Conservation (phyloP, 2,113 vertebrate genomes). For the Saguinus midas region DNA sequence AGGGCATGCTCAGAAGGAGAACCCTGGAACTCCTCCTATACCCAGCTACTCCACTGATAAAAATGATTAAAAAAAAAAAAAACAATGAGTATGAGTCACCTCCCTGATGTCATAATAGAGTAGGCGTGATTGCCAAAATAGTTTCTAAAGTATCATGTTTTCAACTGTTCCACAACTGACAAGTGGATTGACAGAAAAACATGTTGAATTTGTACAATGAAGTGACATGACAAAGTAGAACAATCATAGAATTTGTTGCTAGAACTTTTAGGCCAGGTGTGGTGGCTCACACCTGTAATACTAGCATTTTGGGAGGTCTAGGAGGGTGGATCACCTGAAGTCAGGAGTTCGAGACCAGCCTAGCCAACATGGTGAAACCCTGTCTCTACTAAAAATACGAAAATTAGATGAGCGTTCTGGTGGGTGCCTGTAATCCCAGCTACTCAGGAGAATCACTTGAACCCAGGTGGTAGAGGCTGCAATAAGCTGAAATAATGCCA, state of each 20-base stretch:
- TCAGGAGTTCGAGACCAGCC: too few relatives aligned
- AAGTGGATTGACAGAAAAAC: not conserved
- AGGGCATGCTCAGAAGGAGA: not conserved
- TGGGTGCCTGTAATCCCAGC: too few relatives aligned
- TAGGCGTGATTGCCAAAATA: not conserved
- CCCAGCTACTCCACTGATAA: not conserved
- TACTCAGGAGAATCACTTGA: too few relatives aligned
- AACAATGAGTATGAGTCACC: not conserved
- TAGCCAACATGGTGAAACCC: too few relatives aligned
- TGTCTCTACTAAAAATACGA: too few relatives aligned
- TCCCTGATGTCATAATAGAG: not conserved
- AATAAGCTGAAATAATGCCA: too few relatives aligned
- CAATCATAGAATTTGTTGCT: not conserved
- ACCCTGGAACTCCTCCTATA: not conserved
- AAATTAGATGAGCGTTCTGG: too few relatives aligned
- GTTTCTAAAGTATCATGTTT: not conserved
- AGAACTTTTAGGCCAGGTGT: too few relatives aligned
- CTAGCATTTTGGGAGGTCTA: too few relatives aligned
- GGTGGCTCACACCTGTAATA: too few relatives aligned
- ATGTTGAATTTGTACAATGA: not conserved
- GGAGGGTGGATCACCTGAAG: too few relatives aligned
- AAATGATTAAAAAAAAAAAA: not conserved
- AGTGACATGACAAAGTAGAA: not conserved
- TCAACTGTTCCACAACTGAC: not conserved
- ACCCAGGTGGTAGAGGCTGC: too few relatives aligned